Evolutionary conservation across 2,888 invertebrate genomes (phyloP).

Genomic region (Diachrysia chrysitis): DNA sequence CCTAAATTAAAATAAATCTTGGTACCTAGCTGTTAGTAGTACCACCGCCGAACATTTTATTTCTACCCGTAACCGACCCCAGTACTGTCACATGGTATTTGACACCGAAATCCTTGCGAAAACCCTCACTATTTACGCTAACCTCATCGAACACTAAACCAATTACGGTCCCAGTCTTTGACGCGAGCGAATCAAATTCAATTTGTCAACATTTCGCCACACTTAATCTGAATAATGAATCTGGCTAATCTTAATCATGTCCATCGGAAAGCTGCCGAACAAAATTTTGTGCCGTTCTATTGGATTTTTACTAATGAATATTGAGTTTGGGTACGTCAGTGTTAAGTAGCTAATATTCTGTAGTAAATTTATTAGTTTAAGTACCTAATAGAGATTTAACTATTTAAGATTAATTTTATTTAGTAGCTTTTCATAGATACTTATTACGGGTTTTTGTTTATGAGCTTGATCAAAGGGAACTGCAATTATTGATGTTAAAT

Average conservation of each 20-base stretch:
- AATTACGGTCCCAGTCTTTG: slow-evolving; percentile 65
- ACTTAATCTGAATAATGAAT: slow-evolving; percentile 67
- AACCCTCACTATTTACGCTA: slow-evolving; percentile 55
- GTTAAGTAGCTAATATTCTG: slow-evolving; percentile 6
- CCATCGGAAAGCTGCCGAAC: slow-evolving; percentile 53
- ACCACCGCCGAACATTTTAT: too few relatives aligned
- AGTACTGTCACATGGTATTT: slow-evolving; percentile 39
- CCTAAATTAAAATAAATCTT: too few relatives aligned
- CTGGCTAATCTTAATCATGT: slow-evolving; percentile 67
- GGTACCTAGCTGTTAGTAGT: too few relatives aligned
- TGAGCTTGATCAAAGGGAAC: too few relatives aligned
- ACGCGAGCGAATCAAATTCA: slow-evolving; percentile 68
- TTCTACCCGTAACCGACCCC: background rate
- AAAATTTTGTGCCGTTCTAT: slow-evolving; percentile 39
- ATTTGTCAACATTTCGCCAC: slow-evolving; percentile 69
- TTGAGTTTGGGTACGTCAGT: slow-evolving; percentile 32
- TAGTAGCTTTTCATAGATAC: too few relatives aligned
- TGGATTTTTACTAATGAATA: slow-evolving; percentile 42
- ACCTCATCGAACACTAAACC: slow-evolving; percentile 62
- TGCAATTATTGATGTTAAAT: too few relatives aligned
- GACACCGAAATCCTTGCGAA: slow-evolving; percentile 37
- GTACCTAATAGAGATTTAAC: background rate
- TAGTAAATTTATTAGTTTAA: background rate
- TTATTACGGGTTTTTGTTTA: too few relatives aligned
- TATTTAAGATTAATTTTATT: too few relatives aligned